These are phyloP conservation scores for Ctenoplectra terminalis DNA, from an alignment of 1,140 invertebrate genomes.

Conservation along the genomic window DNA sequence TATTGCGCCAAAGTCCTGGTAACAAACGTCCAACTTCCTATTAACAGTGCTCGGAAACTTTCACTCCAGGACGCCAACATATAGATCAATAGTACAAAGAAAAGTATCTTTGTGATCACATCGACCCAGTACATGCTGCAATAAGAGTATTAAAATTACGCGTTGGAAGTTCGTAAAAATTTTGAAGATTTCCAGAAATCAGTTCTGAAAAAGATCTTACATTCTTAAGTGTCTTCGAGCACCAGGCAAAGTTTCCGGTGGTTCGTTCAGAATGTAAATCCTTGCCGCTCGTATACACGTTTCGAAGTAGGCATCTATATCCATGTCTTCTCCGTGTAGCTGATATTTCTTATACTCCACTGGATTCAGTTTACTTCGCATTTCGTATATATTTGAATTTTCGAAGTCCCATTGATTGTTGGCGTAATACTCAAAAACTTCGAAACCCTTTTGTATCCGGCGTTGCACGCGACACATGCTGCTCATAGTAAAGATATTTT, in stretches of 20 bases:
- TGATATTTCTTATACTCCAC: constrained; percentile 87
- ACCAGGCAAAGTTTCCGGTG: constrained; percentile 89
- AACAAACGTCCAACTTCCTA: constrained; percentile 59
- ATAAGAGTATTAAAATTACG: constrained; percentile 55
- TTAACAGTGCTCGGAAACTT: constrained; percentile 73
- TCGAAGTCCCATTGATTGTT: constrained; percentile 94
- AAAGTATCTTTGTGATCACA: constrained; percentile 80
- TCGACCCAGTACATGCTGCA: constrained; percentile 87
- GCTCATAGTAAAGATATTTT: constrained; percentile 53
- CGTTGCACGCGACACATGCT: constrained; percentile 90
- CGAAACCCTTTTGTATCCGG: constrained; percentile 91
- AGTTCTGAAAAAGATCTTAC: constrained; percentile 81
- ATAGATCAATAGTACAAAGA: constrained; percentile 80
- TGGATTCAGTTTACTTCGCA: constrained; percentile 86
- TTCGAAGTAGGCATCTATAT: constrained; percentile 89
- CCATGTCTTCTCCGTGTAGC: constrained; percentile 88
- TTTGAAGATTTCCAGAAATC: neutral
- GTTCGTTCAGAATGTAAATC: constrained; percentile 91
- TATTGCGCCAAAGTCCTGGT: constrained; percentile 39
- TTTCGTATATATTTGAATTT: constrained; percentile 84
- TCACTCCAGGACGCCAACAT: constrained; percentile 74
- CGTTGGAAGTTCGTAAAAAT: neutral
- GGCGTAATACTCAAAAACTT: constrained; percentile 93
- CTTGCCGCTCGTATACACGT: constrained; percentile 89
- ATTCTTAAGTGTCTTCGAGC: constrained; percentile 90